phyloP scores from a whole-genome alignment of 2,888 invertebrate species.

The Sepioteuthis lessoniana region DNA sequence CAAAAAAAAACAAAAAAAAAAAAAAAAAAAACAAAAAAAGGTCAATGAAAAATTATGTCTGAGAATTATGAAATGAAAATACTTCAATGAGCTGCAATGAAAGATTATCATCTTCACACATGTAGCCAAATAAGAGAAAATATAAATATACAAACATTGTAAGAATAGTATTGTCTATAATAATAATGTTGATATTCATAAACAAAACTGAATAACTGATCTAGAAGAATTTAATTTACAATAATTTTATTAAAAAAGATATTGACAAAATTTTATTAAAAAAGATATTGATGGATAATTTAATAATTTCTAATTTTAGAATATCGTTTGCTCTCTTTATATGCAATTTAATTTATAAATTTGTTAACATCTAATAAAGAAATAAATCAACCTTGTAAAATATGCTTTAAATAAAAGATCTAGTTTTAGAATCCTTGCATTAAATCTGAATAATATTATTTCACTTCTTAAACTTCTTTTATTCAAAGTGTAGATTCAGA shows the following conservation, averaged over 20 bases:
- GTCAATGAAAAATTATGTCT: constrained; percentile 17
- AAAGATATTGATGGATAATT: too few species aligned
- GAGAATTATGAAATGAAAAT: constrained; percentile 20
- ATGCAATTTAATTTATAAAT: not conserved
- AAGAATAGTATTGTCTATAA: not conserved
- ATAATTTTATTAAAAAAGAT: not conserved
- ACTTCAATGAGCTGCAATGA: constrained; percentile 33
- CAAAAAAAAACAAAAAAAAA: not conserved
- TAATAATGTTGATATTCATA: not conserved
- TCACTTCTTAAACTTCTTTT: not conserved
- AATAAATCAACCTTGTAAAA: not conserved
- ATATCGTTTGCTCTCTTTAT: not conserved
- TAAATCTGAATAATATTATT: not conserved
- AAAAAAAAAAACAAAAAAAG: not conserved
- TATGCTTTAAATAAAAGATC: not conserved
- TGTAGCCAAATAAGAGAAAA: not conserved
- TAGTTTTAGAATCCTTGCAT: not conserved
- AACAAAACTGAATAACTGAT: not conserved
- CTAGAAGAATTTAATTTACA: not conserved
- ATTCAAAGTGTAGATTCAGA: not conserved
- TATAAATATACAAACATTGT: not conserved
- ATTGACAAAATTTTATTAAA: too few species aligned
- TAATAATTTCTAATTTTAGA: not conserved
- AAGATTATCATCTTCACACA: constrained; percentile 33
- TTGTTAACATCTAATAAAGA: not conserved